Evolutionary conservation across 2,113 vertebrate genomes (phyloP).

Genomic region (Daubentonia madagascariensis): DNA sequence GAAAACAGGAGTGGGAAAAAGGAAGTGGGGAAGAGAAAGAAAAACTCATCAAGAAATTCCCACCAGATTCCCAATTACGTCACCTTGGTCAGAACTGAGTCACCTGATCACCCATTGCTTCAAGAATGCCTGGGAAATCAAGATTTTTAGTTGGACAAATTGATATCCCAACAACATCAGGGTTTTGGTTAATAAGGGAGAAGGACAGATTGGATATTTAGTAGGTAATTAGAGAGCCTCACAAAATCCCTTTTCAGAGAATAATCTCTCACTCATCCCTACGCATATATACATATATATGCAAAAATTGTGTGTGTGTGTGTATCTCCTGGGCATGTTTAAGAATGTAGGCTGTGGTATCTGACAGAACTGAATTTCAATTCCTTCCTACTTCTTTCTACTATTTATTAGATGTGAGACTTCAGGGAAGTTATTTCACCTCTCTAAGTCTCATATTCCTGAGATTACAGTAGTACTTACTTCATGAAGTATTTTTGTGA

Average conservation of each 20-base stretch:
- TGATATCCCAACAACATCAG: neutral
- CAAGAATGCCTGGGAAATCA: neutral
- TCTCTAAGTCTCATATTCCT: neutral
- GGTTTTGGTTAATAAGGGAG: neutral
- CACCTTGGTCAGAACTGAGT: neutral
- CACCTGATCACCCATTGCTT: neutral
- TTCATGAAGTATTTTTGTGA: neutral
- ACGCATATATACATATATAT: too few relatives aligned
- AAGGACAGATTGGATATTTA: neutral
- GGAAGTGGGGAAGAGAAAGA: neutral
- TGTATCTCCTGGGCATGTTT: neutral
- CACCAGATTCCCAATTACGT: neutral
- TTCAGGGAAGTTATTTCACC: neutral
- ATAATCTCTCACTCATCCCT: neutral
- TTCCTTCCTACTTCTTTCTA: neutral
- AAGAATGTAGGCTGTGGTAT: neutral
- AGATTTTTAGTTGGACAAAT: neutral
- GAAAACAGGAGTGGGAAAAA: neutral
- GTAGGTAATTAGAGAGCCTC: neutral
- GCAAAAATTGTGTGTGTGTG: neutral
- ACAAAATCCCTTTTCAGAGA: neutral
- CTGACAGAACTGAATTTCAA: neutral
- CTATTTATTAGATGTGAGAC: neutral
- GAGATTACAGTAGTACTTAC: neutral
- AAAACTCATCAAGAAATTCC: neutral